Conservation (phyloP, 2,113 vertebrate genomes). For the Phalacrocorax aristotelis region DNA sequence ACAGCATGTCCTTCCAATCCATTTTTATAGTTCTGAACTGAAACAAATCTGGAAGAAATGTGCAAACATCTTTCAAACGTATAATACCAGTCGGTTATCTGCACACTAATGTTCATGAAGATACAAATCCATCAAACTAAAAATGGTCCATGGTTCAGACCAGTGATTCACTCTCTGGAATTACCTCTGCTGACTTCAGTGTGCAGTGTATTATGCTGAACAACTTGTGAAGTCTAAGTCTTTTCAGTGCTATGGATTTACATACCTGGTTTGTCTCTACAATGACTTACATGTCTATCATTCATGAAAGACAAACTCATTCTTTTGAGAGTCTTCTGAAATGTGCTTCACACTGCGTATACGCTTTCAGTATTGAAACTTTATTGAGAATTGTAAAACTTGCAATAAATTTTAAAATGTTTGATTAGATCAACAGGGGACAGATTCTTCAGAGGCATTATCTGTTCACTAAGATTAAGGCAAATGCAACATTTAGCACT, state of each 20-base stretch:
- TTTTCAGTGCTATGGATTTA: neutral
- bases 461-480: neutral
- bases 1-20: neutral
- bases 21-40: neutral
- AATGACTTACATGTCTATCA: neutral
- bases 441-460: neutral
- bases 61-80: neutral
- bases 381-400: neutral
- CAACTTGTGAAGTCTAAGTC: neutral
- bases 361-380: neutral
- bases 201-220: neutral
- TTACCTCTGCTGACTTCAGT: neutral
- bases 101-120: neutral
- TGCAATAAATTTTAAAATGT: neutral
- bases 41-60: neutral
- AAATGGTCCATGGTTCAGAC: neutral
- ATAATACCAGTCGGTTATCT: neutral
- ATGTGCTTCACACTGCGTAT: neutral
- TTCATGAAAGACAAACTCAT: neutral
- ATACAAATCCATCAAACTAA: neutral
- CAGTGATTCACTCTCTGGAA: neutral
- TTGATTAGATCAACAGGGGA: neutral
- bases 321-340: neutral
- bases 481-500: neutral
- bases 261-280: neutral